Percentiles rank a stretch among this genome's conserved stretches.
Evolutionary conservation across 2,888 invertebrate genomes (phyloP).

Genomic region (Thecophora atra): DNA sequence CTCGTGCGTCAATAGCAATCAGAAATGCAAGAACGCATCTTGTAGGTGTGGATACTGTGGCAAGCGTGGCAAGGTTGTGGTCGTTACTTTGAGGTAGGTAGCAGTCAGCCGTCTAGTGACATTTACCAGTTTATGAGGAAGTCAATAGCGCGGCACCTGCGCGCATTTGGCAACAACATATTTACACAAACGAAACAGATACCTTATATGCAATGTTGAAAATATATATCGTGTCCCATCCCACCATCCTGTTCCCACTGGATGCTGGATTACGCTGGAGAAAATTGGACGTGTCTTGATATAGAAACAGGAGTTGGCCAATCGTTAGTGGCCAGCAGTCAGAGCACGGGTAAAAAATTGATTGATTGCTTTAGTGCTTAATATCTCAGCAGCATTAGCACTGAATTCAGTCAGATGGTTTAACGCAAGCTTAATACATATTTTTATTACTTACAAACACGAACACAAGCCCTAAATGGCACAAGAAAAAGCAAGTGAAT

Average conservation of each 20-base stretch:
- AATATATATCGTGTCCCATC: not conserved
- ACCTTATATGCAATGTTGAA: not conserved
- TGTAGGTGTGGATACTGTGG: conserved; percentile 31
- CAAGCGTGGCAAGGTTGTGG: conserved; percentile 29
- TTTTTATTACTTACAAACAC: not conserved
- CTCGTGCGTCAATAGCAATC: not conserved
- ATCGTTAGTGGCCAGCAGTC: not conserved
- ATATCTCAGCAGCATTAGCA: not conserved
- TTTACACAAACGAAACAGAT: not conserved
- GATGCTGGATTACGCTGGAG: not conserved
- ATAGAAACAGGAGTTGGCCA: not conserved
- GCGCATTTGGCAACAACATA: not conserved
- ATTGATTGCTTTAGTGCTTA: conserved; percentile 15
- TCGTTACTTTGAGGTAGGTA: not conserved
- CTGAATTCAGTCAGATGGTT: not conserved
- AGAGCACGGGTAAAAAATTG: conserved; percentile 28
- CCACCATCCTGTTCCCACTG: not conserved
- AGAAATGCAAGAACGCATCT: conserved; percentile 18
- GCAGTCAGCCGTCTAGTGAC: not conserved
- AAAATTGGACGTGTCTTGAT: not conserved
- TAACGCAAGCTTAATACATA: conserved; percentile 18
- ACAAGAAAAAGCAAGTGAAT: conserved; percentile 3
- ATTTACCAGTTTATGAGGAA: not conserved
- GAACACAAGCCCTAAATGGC: not conserved
- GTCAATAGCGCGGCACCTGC: conserved; percentile 24